Percentiles rank a stretch among this genome's conserved stretches.
Evolutionary conservation across 2,113 vertebrate species (phyloP).

Genomic region (Gymnobelideus leadbeateri): DNA sequence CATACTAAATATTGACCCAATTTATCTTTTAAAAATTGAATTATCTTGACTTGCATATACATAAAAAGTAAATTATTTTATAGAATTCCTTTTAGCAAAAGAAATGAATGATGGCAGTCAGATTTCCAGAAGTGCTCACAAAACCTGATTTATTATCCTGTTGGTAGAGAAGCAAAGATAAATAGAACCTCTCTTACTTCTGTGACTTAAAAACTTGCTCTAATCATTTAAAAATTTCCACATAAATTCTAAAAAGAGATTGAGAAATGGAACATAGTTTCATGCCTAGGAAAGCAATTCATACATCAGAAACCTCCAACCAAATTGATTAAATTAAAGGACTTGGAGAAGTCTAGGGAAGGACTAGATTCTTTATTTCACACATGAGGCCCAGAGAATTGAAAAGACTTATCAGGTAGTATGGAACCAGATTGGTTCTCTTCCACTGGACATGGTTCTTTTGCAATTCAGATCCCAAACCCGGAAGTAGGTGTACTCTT

Average conservation of each 20-base stretch:
- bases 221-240: neutral
- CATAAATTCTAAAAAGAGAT: neutral
- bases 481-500: neutral
- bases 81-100: conserved; percentile 50
- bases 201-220: neutral
- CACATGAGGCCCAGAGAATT: neutral
- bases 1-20: neutral
- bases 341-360: neutral
- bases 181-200: neutral
- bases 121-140: conserved; percentile 45
- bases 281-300: neutral
- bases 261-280: neutral
- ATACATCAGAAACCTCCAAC: neutral
- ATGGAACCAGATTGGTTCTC: neutral
- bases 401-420: neutral
- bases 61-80: conserved; percentile 44
- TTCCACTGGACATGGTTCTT: neutral
- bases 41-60: conserved; percentile 13
- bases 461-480: neutral
- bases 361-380: neutral
- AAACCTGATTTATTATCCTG: neutral
- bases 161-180: conserved; percentile 16
- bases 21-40: conserved; percentile 19
- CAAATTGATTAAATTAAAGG: neutral
- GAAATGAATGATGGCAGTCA: conserved; percentile 50